phyloP scores from a whole-genome alignment of 2,797 vertebrate genomes.

The Myotis vivesi region DNA sequence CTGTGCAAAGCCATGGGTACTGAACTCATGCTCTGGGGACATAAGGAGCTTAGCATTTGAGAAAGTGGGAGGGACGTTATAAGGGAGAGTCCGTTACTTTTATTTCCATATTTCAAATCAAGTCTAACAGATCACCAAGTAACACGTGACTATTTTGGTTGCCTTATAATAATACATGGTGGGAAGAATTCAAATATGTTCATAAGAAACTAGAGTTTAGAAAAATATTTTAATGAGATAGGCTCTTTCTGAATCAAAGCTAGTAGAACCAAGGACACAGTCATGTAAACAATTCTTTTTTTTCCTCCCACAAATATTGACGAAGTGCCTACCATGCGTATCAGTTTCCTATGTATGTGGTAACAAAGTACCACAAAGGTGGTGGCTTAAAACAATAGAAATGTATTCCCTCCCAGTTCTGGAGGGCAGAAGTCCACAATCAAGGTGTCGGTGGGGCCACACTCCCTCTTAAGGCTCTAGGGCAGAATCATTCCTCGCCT shows the following conservation, averaged over 20 bases:
- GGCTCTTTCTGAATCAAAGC: slow-evolving; percentile 9
- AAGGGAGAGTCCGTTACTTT: not conserved
- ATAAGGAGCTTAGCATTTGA: not conserved
- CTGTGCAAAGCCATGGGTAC: not conserved
- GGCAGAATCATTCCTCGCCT: not conserved
- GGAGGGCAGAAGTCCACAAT: not conserved
- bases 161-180: not conserved
- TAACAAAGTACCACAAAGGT: not conserved
- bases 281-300: not conserved
- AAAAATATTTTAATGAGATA: not conserved
- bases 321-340: not conserved
- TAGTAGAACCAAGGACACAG: not conserved
- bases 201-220: not conserved
- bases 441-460: not conserved
- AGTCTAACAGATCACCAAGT: not conserved
- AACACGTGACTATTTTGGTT: not conserved
- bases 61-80: not conserved
- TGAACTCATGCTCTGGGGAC: not conserved
- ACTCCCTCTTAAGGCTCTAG: not conserved
- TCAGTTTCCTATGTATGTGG: not conserved
- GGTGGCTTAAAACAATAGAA: not conserved
- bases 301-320: not conserved
- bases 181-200: slow-evolving; percentile 2
- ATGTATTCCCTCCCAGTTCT: not conserved
- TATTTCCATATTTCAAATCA: not conserved